Evolutionary conservation across 2,888 invertebrate species (phyloP), one percentile per base, ranked within the genome.

Genomic region (Eristalis intricaria): DNA sequence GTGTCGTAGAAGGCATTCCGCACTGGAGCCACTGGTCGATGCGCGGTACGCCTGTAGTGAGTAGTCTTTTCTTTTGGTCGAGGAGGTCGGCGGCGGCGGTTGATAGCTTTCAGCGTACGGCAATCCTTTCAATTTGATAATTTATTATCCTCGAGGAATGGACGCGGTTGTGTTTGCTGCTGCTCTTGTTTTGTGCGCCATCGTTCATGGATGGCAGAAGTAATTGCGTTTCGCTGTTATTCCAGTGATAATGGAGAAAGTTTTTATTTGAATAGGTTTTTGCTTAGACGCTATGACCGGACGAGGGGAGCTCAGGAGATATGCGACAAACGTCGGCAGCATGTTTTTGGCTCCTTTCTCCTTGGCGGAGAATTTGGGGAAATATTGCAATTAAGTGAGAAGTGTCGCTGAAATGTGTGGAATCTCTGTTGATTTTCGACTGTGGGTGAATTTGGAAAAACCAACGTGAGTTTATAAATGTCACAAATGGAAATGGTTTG

Each of bases 61-160:
- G 32, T 2, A 64, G 69, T 56, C 15, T 40, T 13, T 40, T n/a
- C 15, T n/a, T 2, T n/a, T n/a, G n/a, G n/a, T n/a, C n/a, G n/a
- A n/a, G n/a, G n/a, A n/a, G n/a, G n/a, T n/a, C n/a, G 2, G 43
- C 4, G 43, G 5, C 1, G 66, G n/a, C 13, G 40, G 40, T 23
- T 40, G n/a, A 35, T 50, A 22, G 35, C 15, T 32, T 38, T 10
- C 35, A 13, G 10, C 22, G 64, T 19, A 70, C 69, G 11, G 38
- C 63, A 78, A 71, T 70, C 64, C 70, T 78, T 78, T 78, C 78
- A 78, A 70, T 78, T 78, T 78, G 78, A 71, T 70, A 71, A 78
- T 78, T 78, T 78, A 78, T 78, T 78, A 58, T 78, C 61, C 61
- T 43, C 23, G 50, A 8, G 13, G 61, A 69, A 63, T 61, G 68